Evolutionary conservation across 1,140 invertebrate species (phyloP).

Genomic region (Batillaria attramentaria): DNA sequence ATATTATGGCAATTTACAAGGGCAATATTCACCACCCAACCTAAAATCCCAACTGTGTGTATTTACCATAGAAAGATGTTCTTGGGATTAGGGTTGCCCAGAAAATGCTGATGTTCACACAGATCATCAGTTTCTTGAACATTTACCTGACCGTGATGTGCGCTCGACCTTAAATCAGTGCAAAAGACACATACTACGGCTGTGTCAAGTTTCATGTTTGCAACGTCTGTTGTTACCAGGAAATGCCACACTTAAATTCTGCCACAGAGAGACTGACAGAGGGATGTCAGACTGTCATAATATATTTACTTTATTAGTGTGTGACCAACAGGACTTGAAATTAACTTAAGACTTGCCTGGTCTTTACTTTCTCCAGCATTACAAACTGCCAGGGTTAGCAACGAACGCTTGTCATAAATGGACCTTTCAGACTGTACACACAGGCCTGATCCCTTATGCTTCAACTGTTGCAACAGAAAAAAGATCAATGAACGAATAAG

Average conservation of each 20-base stretch:
- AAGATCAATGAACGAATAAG: too few relatives aligned
- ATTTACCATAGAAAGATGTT: too few relatives aligned
- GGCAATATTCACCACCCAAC: too few relatives aligned
- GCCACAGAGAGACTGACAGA: background rate
- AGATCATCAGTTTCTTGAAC: too few relatives aligned
- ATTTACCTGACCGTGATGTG: too few relatives aligned
- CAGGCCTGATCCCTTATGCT: conserved; percentile 46
- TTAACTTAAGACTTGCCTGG: conserved; percentile 34
- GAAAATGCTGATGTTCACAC: too few relatives aligned
- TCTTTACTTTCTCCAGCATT: conserved; percentile 37
- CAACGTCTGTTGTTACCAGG: background rate
- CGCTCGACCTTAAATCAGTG: too few relatives aligned
- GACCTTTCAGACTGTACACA: conserved; percentile 54
- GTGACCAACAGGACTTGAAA: background rate
- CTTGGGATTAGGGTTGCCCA: too few relatives aligned
- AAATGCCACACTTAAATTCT: background rate
- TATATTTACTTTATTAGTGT: background rate
- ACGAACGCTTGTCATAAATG: conserved; percentile 50
- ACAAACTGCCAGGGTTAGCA: conserved; percentile 50
- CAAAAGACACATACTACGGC: too few relatives aligned
- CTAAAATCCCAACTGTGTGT: too few relatives aligned
- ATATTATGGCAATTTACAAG: too few relatives aligned
- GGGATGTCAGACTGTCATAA: background rate
- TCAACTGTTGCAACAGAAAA: conserved; percentile 58
- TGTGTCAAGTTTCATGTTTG: too few relatives aligned